Conservation (phyloP, 2,888 invertebrate species). For the Brassicogethes aeneus region DNA sequence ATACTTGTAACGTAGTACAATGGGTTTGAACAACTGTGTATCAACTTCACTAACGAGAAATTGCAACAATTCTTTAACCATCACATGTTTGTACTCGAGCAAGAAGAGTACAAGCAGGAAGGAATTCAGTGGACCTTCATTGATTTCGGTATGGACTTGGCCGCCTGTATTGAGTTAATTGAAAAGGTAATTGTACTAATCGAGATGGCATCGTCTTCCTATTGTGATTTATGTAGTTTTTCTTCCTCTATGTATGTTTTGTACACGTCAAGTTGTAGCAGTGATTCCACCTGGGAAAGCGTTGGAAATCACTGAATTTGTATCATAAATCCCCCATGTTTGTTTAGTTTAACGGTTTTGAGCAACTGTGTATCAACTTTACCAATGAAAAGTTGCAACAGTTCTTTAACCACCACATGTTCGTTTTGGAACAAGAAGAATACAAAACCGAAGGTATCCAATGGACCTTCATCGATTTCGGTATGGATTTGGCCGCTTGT, state of each 20-base stretch:
- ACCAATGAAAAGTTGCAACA: conserved; percentile 97
- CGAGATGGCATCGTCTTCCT: neutral
- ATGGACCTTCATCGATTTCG: conserved; percentile 96
- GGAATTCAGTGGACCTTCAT: conserved; percentile 95
- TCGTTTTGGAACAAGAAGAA: conserved; percentile 95
- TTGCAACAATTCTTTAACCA: conserved; percentile 98
- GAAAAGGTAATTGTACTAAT: conserved; percentile 66
- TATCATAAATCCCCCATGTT: conserved; percentile 18
- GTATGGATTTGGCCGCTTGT: conserved; percentile 92
- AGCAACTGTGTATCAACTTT: conserved; percentile 98
- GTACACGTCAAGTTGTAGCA: neutral
- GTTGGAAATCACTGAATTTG: neutral
- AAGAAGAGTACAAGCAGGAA: conserved; percentile 92
- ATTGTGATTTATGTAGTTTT: neutral
- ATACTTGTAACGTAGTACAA: conserved; percentile 57
- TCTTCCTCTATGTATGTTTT: neutral
- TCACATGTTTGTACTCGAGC: conserved; percentile 96
- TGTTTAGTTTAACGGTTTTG: conserved; percentile 83
- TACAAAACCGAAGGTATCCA: conserved; percentile 91
- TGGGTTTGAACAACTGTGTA: conserved; percentile 96
- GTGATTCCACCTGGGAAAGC: conserved; percentile 1
- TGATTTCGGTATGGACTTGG: conserved; percentile 95
- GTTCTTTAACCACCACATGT: conserved; percentile 99
- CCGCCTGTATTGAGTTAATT: conserved; percentile 91
- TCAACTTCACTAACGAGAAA: conserved; percentile 97